phyloP scores from a whole-genome alignment of 1,140 invertebrate species.

The Drosophila biarmipes region DNA sequence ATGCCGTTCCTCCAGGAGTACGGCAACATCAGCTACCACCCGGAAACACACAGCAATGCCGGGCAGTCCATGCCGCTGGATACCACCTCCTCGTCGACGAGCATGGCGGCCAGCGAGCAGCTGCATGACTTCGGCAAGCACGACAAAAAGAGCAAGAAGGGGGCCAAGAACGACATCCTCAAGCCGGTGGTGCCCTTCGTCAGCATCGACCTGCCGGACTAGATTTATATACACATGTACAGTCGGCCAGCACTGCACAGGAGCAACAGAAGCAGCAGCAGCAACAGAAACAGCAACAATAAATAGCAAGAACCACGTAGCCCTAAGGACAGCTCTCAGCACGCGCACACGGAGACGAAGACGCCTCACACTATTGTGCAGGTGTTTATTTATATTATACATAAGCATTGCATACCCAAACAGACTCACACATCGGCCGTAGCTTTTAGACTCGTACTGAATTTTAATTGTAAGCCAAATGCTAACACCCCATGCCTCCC shows the following conservation, averaged over 20 bases:
- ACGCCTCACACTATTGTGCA: conserved; percentile 24
- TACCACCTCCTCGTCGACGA: conserved; percentile 79
- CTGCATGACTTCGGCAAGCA: conserved; percentile 85
- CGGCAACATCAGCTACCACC: conserved; percentile 98
- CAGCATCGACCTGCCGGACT: conserved; percentile 95
- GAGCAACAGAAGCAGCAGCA: neutral
- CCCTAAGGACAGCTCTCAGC: conserved; percentile 38
- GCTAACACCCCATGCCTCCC: conserved; percentile 26
- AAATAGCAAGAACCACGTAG: conserved; percentile 38
- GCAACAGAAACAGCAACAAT: conserved; percentile 14
- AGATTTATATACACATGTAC: conserved; percentile 75
- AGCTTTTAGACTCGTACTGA: conserved; percentile 73
- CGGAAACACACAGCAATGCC: conserved; percentile 85
- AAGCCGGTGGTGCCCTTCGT: conserved; percentile 94
- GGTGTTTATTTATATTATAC: conserved; percentile 32
- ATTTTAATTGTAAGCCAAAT: conserved; percentile 65
- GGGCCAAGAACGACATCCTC: conserved; percentile 89
- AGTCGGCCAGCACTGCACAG: conserved; percentile 9
- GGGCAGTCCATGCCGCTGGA: conserved; percentile 84
- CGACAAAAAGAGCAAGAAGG: conserved; percentile 87
- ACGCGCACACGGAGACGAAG: conserved; percentile 17
- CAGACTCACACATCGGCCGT: conserved; percentile 53
- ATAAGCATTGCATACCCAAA: conserved; percentile 33
- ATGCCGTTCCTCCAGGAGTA: conserved; percentile 98
- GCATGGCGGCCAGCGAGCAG: conserved; percentile 83